A percentile compares a stretch with the other conserved stretches of the same genome.
These are phyloP conservation scores for Mythimna lalbum DNA, from an alignment of 2,888 invertebrate genomes.

Conservation along the genomic window DNA sequence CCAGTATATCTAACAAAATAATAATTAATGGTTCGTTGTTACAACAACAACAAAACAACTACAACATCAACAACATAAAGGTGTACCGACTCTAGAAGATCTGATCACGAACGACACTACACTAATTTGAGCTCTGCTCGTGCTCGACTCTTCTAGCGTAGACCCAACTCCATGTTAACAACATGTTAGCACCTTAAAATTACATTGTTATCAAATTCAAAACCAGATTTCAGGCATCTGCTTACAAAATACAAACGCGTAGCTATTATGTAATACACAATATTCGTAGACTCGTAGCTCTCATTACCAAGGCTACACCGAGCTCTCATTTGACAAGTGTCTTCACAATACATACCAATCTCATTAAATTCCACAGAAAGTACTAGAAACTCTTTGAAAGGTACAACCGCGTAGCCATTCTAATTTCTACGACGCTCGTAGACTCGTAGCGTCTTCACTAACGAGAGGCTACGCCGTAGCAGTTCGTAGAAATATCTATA, in stretches of 20 bases:
- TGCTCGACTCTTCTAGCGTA: too few species aligned
- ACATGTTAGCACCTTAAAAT: neutral
- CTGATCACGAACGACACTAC: too few species aligned
- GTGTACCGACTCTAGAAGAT: too few species aligned
- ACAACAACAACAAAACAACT: too few species aligned
- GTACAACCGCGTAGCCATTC: constrained; percentile 15
- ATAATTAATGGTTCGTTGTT: neutral
- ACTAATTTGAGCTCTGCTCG: too few species aligned
- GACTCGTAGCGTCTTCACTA: constrained; percentile 27
- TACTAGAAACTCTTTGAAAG: neutral
- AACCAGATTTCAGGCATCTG: neutral
- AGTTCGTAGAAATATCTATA: constrained; percentile 25
- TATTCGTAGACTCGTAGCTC: neutral
- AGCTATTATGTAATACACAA: neutral
- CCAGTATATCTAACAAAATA: neutral
- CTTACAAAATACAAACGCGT: neutral
- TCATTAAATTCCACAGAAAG: neutral
- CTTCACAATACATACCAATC: neutral
- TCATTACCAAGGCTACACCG: constrained; percentile 2
- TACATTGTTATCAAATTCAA: neutral
- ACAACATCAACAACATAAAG: too few species aligned
- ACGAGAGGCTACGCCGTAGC: constrained; percentile 42
- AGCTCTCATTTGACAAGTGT: neutral
- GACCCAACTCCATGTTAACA: too few species aligned
- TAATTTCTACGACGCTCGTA: constrained; percentile 12